These are phyloP conservation scores for Pyrrhosoma nymphula DNA, from an alignment of 2,888 invertebrate genomes.

Conservation along the genomic window DNA sequence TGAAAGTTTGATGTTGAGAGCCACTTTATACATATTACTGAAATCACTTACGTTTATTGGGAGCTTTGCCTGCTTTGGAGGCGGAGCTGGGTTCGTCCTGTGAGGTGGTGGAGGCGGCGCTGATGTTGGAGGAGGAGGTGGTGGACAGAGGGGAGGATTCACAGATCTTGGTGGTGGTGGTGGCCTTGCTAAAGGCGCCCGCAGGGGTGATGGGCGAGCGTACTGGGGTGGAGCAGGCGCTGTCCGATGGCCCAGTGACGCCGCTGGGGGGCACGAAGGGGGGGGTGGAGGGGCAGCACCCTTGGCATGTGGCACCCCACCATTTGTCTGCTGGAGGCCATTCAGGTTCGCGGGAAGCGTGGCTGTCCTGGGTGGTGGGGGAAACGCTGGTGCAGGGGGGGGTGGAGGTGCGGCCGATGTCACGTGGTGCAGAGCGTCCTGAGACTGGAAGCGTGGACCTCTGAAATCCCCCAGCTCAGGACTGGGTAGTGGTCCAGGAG, in stretches of 20 bases:
- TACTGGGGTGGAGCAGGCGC: slow-evolving; percentile 78
- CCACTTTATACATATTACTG: too few species aligned
- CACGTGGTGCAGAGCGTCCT: slow-evolving; percentile 78
- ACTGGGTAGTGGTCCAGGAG: slow-evolving; percentile 76
- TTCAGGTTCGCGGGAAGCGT: slow-evolving; percentile 75
- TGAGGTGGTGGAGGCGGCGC: slow-evolving; percentile 72
- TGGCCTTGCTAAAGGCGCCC: slow-evolving; percentile 81
- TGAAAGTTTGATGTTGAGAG: too few species aligned
- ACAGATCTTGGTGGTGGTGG: slow-evolving; percentile 79
- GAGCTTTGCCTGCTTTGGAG: slow-evolving; percentile 75
- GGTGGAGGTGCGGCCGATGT: slow-evolving; percentile 71
- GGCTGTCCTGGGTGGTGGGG: slow-evolving; percentile 73
- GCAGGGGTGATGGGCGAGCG: slow-evolving; percentile 79
- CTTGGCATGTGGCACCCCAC: slow-evolving; percentile 55
- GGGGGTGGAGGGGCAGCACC: slow-evolving; percentile 73
- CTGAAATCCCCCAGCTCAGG: slow-evolving; percentile 68
- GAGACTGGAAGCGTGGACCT: slow-evolving; percentile 76
- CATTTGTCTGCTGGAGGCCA: slow-evolving; percentile 69
- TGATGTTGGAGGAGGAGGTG: slow-evolving; percentile 74
- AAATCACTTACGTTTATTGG: slow-evolving; percentile 70
- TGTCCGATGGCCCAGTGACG: slow-evolving; percentile 75
- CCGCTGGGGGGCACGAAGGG: slow-evolving; percentile 74
- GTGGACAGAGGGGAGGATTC: slow-evolving; percentile 74
- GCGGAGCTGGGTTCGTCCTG: slow-evolving; percentile 75
- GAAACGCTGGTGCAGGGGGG: slow-evolving; percentile 71